Evolutionary conservation across 1,140 invertebrate species (phyloP).

Genomic region (Melanaphis sacchari): DNA sequence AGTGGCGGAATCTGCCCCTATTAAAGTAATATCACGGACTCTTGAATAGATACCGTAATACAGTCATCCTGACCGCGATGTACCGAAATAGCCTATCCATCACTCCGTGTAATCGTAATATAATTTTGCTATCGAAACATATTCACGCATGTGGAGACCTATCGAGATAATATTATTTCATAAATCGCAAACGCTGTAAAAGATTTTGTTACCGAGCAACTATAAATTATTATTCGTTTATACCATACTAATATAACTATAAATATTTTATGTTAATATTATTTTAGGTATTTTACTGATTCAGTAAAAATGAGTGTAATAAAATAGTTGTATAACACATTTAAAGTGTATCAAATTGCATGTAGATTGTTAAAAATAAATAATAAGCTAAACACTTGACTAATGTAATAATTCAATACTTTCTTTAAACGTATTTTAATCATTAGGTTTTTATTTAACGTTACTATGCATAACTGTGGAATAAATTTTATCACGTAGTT

Average conservation of each 20-base stretch:
- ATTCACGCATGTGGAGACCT: background rate
- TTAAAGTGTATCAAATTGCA: background rate
- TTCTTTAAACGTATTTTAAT: too few relatives aligned
- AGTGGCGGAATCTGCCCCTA: background rate
- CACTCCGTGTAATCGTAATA: background rate
- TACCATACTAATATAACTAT: background rate
- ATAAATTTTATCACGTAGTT: too few relatives aligned
- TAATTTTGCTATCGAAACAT: background rate
- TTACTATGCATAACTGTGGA: too few relatives aligned
- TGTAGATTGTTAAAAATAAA: too few relatives aligned
- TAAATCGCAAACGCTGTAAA: background rate
- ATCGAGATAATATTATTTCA: background rate
- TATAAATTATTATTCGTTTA: background rate
- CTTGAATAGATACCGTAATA: background rate
- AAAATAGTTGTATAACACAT: background rate
- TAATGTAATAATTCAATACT: too few relatives aligned
- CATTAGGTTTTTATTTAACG: too few relatives aligned
- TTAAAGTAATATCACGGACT: background rate
- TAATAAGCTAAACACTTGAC: too few relatives aligned
- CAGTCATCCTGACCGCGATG: background rate
- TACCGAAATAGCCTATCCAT: background rate
- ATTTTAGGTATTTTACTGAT: background rate
- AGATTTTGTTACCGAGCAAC: background rate
- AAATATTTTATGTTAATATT: background rate
- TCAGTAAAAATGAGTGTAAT: background rate